These are phyloP conservation scores for Bathynomus jamesi DNA, from an alignment of 1,140 invertebrate species.

Conservation along the genomic window DNA sequence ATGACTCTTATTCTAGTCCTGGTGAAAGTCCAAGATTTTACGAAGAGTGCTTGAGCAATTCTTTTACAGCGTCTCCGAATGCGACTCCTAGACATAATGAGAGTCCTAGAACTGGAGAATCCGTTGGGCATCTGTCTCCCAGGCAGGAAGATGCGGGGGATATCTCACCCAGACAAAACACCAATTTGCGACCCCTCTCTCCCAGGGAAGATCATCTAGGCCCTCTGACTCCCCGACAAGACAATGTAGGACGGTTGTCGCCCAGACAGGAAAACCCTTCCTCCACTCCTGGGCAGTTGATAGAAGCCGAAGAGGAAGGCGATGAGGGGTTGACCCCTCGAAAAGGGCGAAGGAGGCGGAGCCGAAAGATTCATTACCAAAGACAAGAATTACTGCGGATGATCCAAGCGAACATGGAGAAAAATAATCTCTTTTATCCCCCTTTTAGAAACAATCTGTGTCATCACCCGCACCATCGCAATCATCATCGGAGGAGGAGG, in stretches of 20 bases:
- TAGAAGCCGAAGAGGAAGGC: constrained; percentile 35
- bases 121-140: not conserved
- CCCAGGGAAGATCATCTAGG: no score
- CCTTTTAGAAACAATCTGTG: constrained; percentile 17
- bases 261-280: constrained; percentile 41
- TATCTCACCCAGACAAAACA: no score
- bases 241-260: not conserved
- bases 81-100: not conserved
- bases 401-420: constrained; percentile 83
- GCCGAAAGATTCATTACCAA: constrained; percentile 45
- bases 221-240: no score
- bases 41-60: constrained; percentile 69
- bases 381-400: constrained; percentile 73
- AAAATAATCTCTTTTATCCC: constrained; percentile 63
- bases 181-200: no score
- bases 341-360: constrained; percentile 11
- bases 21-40: constrained; percentile 41
- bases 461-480: constrained; percentile 8
- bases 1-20: constrained; percentile 44
- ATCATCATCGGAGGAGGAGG: not conserved
- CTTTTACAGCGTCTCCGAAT: constrained; percentile 49
- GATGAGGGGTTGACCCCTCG: constrained; percentile 11
- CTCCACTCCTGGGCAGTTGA: constrained; percentile 39
- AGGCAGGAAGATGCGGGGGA: constrained; percentile 41
- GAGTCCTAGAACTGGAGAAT: not conserved